Percentiles rank a stretch among this genome's conserved stretches.
These are phyloP conservation scores for Toxotes lorentzi DNA, from an alignment of 2,797 vertebrate genomes.

Conservation along the genomic window DNA sequence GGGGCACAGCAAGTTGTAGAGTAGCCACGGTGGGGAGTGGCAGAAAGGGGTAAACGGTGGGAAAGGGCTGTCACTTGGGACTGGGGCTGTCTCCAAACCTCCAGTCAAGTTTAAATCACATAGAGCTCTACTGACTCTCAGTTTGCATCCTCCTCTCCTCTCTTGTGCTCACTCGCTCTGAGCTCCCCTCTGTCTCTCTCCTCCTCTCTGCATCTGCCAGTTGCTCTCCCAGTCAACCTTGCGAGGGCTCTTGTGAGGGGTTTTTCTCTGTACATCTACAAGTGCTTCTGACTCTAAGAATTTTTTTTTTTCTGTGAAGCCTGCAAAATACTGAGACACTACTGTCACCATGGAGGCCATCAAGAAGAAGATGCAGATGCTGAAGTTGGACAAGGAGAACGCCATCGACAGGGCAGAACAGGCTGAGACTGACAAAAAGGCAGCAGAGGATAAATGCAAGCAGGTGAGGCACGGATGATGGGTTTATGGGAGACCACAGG, in stretches of 20 bases:
- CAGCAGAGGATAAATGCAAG: constrained; percentile 93
- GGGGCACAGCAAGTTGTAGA: constrained; percentile 54
- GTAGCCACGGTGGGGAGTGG: constrained; percentile 71
- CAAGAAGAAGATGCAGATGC: constrained; percentile 99
- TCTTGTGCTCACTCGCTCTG: constrained; percentile 46
- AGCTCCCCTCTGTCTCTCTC: constrained; percentile 49
- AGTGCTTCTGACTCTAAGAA: background rate
- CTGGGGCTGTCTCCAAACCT: constrained; percentile 84
- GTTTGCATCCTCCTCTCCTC: constrained; percentile 78
- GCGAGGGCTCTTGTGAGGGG: constrained; percentile 16
- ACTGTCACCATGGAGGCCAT: constrained; percentile 93
- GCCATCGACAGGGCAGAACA: constrained; percentile 95
- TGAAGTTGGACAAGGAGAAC: constrained; percentile 97
- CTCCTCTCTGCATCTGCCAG: constrained; percentile 56
- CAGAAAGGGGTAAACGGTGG: constrained; percentile 64
- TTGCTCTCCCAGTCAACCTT: constrained; percentile 31
- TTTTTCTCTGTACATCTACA: constrained; percentile 37
- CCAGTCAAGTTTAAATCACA: constrained; percentile 88
- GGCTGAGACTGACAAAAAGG: constrained; percentile 93
- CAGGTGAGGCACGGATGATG: constrained; percentile 85
- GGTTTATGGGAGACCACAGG: constrained; percentile 1
- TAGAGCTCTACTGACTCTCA: constrained; percentile 75
- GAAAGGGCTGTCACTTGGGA: constrained; percentile 83
- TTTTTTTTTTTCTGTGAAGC: background rate
- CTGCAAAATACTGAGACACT: constrained; percentile 26